phyloP scores from a whole-genome alignment of 2,888 invertebrate genomes.

The Branchellion lobata region DNA sequence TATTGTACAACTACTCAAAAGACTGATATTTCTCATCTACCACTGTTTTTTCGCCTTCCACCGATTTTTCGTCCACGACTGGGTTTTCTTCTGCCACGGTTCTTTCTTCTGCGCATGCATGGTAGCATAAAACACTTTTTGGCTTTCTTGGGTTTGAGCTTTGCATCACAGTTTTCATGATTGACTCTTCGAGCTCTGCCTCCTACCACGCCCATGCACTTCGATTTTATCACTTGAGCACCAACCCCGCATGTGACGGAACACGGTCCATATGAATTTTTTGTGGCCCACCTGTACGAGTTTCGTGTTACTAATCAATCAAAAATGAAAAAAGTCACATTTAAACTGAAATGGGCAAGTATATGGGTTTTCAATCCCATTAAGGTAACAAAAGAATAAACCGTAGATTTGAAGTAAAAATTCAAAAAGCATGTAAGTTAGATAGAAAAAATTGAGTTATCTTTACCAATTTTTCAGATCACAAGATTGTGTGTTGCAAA shows the following conservation, averaged over 20 bases:
- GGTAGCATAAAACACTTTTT: not conserved
- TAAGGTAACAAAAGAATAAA: too few relatives aligned
- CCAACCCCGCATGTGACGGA: not conserved
- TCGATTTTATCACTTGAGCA: not conserved
- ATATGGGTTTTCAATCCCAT: too few relatives aligned
- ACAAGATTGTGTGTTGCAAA: conserved; percentile 38
- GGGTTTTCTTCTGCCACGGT: too few relatives aligned
- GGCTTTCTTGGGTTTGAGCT: not conserved
- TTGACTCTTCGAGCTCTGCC: too few relatives aligned
- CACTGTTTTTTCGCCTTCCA: too few relatives aligned
- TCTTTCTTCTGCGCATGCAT: not conserved
- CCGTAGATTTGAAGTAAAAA: too few relatives aligned
- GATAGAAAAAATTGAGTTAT: not conserved
- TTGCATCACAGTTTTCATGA: not conserved
- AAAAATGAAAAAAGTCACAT: too few relatives aligned
- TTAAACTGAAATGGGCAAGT: too few relatives aligned
- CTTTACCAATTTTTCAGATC: conserved; percentile 3
- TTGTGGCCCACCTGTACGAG: not conserved
- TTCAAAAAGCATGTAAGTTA: too few relatives aligned
- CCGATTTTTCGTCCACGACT: too few relatives aligned
- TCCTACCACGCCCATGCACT: not conserved
- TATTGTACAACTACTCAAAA: too few relatives aligned
- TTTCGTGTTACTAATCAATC: not conserved
- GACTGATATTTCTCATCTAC: too few relatives aligned
- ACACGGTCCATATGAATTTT: not conserved